Conservation (phyloP, 2,113 vertebrate species). For the Chaetura pelagica region DNA sequence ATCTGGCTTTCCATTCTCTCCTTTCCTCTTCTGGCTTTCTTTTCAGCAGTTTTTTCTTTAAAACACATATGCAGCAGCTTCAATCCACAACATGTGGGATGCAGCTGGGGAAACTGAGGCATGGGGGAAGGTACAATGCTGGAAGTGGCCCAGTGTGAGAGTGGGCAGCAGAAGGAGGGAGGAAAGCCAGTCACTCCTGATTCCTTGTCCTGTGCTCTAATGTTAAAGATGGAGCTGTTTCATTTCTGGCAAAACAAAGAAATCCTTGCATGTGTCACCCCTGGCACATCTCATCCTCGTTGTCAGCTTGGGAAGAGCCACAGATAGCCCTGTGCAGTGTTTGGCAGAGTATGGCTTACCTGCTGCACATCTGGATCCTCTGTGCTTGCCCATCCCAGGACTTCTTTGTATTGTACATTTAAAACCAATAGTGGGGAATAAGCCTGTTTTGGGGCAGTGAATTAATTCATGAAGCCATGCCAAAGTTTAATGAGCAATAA, state of each 20-base stretch:
- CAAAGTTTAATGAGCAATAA: conserved; percentile 56
- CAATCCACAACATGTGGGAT: not conserved
- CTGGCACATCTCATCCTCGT: not conserved
- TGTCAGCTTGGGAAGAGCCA: not conserved
- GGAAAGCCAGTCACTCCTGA: not conserved
- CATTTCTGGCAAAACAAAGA: not conserved
- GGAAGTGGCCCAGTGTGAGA: not conserved
- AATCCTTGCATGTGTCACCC: not conserved
- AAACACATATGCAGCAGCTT: not conserved
- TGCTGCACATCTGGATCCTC: not conserved
- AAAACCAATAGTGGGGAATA: not conserved
- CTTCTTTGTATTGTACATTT: not conserved
- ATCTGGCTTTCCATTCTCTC: not conserved
- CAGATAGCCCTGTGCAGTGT: not conserved
- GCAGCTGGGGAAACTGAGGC: conserved; percentile 8
- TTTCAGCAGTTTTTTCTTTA: not conserved
- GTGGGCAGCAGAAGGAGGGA: not conserved
- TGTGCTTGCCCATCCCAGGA: not conserved
- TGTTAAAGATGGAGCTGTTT: not conserved
- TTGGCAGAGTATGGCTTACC: not conserved
- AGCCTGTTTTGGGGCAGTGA: conserved; percentile 29
- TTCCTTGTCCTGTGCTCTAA: not conserved
- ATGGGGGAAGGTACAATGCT: not conserved
- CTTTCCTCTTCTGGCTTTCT: not conserved
- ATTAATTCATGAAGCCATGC: conserved; percentile 27